A percentile compares a stretch with the other conserved stretches of the same genome.
Conservation (phyloP, 64 coral and sea anemone species). For the Catalaphyllia jardinei region DNA sequence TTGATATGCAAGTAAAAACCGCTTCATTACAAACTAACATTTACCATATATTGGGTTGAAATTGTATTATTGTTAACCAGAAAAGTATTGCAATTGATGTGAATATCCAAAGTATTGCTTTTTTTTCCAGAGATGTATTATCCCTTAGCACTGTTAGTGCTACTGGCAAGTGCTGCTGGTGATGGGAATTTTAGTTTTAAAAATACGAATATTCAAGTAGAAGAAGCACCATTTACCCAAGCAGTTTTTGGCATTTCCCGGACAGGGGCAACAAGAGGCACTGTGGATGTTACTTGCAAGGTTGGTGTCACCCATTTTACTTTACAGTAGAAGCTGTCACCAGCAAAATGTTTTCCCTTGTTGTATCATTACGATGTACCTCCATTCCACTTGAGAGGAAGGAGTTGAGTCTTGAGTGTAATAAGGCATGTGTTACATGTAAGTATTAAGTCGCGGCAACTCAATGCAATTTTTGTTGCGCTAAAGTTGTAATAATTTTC, state of each 20-base stretch:
- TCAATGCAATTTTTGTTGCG: too few relatives aligned
- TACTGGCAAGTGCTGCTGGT: not conserved
- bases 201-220: not conserved
- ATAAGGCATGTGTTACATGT: too few relatives aligned
- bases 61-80: not conserved
- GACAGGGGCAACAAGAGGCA: not conserved
- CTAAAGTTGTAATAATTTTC: too few relatives aligned
- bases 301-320: not conserved
- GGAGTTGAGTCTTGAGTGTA: too few relatives aligned
- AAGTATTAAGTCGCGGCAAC: too few relatives aligned
- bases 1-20: too few relatives aligned
- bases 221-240: conserved; percentile 11
- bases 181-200: conserved; percentile 18
- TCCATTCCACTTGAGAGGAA: too few relatives aligned
- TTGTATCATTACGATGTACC: too few relatives aligned
- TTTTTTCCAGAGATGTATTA: conserved; percentile 25
- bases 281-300: not conserved
- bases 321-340: too few relatives aligned
- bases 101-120: not conserved
- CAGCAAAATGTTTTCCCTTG: too few relatives aligned
- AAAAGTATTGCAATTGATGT: not conserved
- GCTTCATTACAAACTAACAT: too few relatives aligned
- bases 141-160: not conserved
- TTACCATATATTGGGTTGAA: not conserved
- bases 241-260: not conserved